phyloP scores from a whole-genome alignment of 2,888 invertebrate genomes.

The Sepioteuthis lessoniana region DNA sequence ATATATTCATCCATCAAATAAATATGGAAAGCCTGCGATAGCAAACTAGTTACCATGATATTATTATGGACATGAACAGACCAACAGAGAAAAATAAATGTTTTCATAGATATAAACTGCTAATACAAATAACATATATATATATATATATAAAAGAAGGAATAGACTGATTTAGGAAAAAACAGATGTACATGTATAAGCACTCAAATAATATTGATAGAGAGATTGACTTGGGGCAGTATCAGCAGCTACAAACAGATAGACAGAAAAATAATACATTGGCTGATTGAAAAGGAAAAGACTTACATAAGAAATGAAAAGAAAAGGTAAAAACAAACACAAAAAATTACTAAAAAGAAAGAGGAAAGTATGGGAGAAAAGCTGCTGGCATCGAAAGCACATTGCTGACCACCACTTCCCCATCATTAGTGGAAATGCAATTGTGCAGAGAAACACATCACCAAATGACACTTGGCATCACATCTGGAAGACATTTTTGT shows the following conservation, averaged over 20 bases:
- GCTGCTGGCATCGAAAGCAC: no score
- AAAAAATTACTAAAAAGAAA: not conserved
- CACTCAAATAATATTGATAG: not conserved
- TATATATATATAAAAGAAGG: no score
- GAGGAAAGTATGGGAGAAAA: not conserved
- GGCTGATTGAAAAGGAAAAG: not conserved
- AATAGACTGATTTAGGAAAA: no score
- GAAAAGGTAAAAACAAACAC: not conserved
- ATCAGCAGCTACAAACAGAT: no score
- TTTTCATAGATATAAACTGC: no score
- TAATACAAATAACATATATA: no score
- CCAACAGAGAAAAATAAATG: no score
- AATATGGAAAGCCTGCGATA: no score
- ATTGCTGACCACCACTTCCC: not conserved
- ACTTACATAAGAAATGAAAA: not conserved
- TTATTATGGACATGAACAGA: no score
- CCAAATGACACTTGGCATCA: conserved; percentile 12
- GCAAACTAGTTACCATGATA: no score
- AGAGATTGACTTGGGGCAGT: not conserved
- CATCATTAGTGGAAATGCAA: conserved; percentile 3
- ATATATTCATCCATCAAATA: no score
- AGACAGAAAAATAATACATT: not conserved
- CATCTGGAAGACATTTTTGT: conserved; percentile 33
- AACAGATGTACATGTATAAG: not conserved
- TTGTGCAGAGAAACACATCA: not conserved